Conservation (phyloP, 2,888 invertebrate genomes). For the Heliconius hortense region DNA sequence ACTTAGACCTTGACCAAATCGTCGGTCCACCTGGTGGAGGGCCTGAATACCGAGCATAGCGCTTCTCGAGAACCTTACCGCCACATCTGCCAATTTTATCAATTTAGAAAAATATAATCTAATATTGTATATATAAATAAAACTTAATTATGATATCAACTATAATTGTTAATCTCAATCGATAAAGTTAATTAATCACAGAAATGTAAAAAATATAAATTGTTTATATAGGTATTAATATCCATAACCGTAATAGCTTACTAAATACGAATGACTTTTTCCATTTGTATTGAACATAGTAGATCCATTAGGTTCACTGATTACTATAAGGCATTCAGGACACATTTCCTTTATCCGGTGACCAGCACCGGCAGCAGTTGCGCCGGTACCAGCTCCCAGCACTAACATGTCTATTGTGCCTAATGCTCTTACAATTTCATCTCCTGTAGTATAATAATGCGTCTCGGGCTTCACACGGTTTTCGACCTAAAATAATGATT, state of each 20-base stretch:
- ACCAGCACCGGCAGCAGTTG: conserved; percentile 93
- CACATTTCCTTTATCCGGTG: conserved; percentile 90
- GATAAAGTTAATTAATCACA: neutral
- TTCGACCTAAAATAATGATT: conserved; percentile 84
- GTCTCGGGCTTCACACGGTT: conserved; percentile 95
- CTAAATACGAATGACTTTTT: conserved; percentile 49
- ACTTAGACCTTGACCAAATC: no score
- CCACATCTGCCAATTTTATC: no score
- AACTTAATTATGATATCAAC: neutral
- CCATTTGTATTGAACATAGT: conserved; percentile 53
- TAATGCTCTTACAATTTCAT: conserved; percentile 88
- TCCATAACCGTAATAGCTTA: conserved; percentile 34
- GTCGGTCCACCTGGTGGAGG: no score
- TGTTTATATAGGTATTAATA: neutral
- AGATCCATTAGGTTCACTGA: conserved; percentile 94
- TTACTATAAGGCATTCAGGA: conserved; percentile 88
- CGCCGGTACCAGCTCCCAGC: conserved; percentile 93
- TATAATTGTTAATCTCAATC: neutral
- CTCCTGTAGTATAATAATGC: conserved; percentile 95
- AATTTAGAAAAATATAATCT: neutral
- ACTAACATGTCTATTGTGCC: conserved; percentile 91
- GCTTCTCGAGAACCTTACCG: no score
- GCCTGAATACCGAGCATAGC: no score
- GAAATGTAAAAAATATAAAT: neutral
- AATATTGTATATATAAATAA: neutral